A percentile compares a stretch with the other conserved stretches of the same genome.
Evolutionary conservation across 1,140 invertebrate genomes (phyloP).

Genomic region (Euwallacea similis): DNA sequence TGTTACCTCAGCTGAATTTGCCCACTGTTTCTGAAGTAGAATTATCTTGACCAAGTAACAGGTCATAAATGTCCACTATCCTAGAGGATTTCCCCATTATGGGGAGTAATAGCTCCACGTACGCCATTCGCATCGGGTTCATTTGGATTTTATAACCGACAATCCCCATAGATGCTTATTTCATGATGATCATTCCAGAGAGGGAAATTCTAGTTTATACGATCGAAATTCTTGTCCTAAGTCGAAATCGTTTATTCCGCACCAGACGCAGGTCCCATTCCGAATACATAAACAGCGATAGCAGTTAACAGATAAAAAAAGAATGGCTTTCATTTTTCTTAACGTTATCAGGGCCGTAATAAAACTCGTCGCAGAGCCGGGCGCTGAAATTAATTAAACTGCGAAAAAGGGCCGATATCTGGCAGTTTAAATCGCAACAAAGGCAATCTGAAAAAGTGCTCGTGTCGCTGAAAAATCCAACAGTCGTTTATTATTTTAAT

Average conservation of each 20-base stretch:
- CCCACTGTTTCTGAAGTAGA: not conserved
- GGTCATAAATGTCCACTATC: slow-evolving; percentile 7
- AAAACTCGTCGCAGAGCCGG: slow-evolving; percentile 31
- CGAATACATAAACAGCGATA: slow-evolving; percentile 23
- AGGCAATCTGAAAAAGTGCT: slow-evolving; percentile 32
- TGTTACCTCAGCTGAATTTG: too few relatives aligned
- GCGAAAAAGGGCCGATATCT: slow-evolving; percentile 32
- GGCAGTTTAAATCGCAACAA: slow-evolving; percentile 32
- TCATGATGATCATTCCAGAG: not conserved
- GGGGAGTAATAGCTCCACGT: slow-evolving; percentile 17
- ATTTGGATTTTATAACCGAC: slow-evolving; percentile 12
- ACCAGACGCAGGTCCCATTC: not conserved
- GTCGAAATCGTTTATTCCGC: not conserved
- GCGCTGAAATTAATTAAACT: slow-evolving; percentile 36
- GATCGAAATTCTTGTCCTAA: not conserved
- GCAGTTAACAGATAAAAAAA: slow-evolving; percentile 24
- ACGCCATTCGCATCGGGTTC: slow-evolving; percentile 16
- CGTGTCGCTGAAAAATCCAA: slow-evolving; percentile 31
- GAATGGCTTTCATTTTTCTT: slow-evolving; percentile 30
- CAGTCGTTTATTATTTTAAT: slow-evolving; percentile 22
- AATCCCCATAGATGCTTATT: slow-evolving; percentile 5
- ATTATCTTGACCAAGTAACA: slow-evolving; percentile 1
- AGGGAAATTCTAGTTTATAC: too few relatives aligned
- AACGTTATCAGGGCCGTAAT: slow-evolving; percentile 29
- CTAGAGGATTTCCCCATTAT: not conserved